Conservation (phyloP, 2,797 vertebrate species). For the Decapterus maruadsi region DNA sequence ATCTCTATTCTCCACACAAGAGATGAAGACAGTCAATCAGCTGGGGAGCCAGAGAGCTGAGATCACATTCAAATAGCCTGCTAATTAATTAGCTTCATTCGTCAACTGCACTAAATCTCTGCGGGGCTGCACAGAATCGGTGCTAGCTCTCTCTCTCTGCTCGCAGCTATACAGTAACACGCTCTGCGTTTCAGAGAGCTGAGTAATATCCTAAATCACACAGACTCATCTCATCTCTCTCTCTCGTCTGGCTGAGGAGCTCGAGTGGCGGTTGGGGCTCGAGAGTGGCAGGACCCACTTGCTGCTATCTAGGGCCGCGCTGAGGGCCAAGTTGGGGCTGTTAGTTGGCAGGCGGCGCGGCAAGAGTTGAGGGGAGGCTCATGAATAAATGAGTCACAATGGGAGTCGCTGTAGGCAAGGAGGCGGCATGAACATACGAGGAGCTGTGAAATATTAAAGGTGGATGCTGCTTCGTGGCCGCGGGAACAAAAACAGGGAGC, state of each 20-base stretch:
- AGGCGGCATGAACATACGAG: constrained; percentile 77
- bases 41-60: constrained; percentile 58
- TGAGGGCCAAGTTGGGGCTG: constrained; percentile 51
- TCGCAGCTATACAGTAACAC: constrained; percentile 17
- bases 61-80: constrained; percentile 71
- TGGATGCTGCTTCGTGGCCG: constrained; percentile 70
- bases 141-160: constrained; percentile 35
- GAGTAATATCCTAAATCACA: constrained; percentile 54
- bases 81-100: constrained; percentile 72
- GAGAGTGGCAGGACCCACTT: constrained; percentile 44
- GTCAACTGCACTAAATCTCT: constrained; percentile 49
- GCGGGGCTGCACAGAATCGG: constrained; percentile 39
- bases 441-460: constrained; percentile 82
- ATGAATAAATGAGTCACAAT: constrained; percentile 74
- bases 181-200: constrained; percentile 37
- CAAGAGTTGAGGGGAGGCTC: constrained; percentile 19
- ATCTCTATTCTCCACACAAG: constrained; percentile 38
- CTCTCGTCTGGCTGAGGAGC: constrained; percentile 27
- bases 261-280: constrained; percentile 37
- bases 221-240: constrained; percentile 17
- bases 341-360: constrained; percentile 49
- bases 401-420: constrained; percentile 72
- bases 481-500: constrained; percentile 52
- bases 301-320: constrained; percentile 41
- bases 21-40: constrained; percentile 57